A percentile compares a stretch with the other conserved stretches of the same genome.
Evolutionary conservation across 2,888 invertebrate genomes (phyloP).

Genomic region (Syritta pipiens): DNA sequence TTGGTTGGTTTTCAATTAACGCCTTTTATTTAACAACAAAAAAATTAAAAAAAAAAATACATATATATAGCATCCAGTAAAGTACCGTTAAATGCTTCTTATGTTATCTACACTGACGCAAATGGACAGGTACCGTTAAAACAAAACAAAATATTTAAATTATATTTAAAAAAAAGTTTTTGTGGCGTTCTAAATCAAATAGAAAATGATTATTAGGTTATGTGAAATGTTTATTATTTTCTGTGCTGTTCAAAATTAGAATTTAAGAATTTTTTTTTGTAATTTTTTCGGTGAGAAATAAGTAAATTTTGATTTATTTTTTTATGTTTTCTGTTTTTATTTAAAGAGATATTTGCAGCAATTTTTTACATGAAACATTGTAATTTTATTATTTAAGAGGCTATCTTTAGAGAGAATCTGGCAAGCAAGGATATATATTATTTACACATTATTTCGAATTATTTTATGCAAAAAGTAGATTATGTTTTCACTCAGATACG

Average conservation of each 20-base stretch:
- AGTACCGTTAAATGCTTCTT: conserved; percentile 94
- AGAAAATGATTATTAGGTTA: neutral
- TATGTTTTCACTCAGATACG: too few species aligned
- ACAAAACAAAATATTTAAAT: neutral
- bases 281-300: neutral
- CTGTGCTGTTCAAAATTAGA: too few species aligned
- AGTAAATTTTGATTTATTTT: neutral
- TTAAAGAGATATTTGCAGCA: too few species aligned
- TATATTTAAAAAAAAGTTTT: too few species aligned
- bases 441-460: neutral
- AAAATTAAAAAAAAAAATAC: conserved; percentile 2
- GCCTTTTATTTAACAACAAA: conserved; percentile 5
- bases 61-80: conserved; percentile 78
- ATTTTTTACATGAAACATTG: neutral
- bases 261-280: too few species aligned
- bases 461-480: too few species aligned
- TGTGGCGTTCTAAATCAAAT: too few species aligned
- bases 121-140: conserved; percentile 90
- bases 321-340: neutral
- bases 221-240: neutral
- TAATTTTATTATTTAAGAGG: neutral
- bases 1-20: conserved; percentile 19
- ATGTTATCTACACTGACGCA: conserved; percentile 97
- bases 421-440: conserved; percentile 50
- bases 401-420: conserved; percentile 14